Evolutionary conservation across 2,888 invertebrate species (phyloP).

Genomic region (Volucella inanis): DNA sequence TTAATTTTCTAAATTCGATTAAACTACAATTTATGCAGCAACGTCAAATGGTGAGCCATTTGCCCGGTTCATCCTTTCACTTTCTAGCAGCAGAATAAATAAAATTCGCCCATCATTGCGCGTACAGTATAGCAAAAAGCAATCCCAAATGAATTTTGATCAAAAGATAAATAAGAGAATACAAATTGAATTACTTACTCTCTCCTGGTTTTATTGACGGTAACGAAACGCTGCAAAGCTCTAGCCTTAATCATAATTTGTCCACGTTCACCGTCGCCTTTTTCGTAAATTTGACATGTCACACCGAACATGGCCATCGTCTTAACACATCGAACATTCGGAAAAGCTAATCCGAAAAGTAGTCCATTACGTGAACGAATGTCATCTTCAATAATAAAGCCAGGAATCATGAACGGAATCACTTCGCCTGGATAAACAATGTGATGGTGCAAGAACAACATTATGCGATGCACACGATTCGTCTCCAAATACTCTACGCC

Average conservation of each 20-base stretch:
- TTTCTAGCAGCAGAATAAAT: too few species aligned
- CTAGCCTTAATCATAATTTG: slow-evolving; percentile 88
- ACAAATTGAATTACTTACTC: slow-evolving; percentile 76
- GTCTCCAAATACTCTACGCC: slow-evolving; percentile 87
- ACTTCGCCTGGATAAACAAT: slow-evolving; percentile 92
- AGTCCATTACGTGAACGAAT: slow-evolving; percentile 80
- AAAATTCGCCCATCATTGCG: too few species aligned
- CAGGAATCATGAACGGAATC: slow-evolving; percentile 87
- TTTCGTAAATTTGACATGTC: slow-evolving; percentile 83
- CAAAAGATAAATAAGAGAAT: neutral
- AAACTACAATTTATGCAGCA: too few species aligned
- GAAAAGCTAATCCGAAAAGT: slow-evolving; percentile 82
- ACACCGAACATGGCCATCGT: slow-evolving; percentile 80
- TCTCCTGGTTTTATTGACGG: slow-evolving; percentile 78
- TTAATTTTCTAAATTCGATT: too few species aligned
- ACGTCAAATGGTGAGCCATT: too few species aligned
- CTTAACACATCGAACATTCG: slow-evolving; percentile 77
- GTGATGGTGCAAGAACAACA: slow-evolving; percentile 85
- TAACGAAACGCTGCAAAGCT: slow-evolving; percentile 89
- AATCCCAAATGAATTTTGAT: neutral
- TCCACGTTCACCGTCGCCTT: slow-evolving; percentile 79
- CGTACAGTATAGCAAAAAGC: too few species aligned
- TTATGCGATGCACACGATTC: slow-evolving; percentile 84
- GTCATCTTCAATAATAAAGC: slow-evolving; percentile 79
- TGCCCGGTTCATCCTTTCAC: too few species aligned